Evolutionary conservation across 2,113 vertebrate species (phyloP).

Genomic region (Pseudorectes ferrugineus): DNA sequence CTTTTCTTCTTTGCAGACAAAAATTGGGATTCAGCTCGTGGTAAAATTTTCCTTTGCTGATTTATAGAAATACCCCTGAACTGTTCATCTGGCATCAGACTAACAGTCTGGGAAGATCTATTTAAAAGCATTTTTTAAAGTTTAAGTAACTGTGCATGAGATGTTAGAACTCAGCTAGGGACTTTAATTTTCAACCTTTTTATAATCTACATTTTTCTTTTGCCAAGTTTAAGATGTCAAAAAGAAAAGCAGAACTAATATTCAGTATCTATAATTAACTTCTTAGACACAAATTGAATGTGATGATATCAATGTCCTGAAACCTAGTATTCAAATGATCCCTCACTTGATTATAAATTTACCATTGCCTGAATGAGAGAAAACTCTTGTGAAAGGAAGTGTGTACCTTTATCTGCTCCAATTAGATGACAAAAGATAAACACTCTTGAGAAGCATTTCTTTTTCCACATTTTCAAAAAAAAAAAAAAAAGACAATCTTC

Average conservation of each 20-base stretch:
- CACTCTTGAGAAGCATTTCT: not conserved
- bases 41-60: not conserved
- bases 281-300: not conserved
- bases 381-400: not conserved
- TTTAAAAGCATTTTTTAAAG: not conserved
- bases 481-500: not conserved
- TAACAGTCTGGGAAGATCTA: not conserved
- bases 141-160: not conserved
- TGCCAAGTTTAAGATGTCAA: constrained; percentile 26
- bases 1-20: not conserved
- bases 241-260: constrained; percentile 6
- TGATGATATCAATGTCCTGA: not conserved
- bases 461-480: not conserved
- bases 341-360: not conserved
- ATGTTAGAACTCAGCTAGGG: not conserved
- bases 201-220: not conserved
- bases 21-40: not conserved
- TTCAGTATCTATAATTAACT: constrained; percentile 28
- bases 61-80: not conserved
- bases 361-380: not conserved
- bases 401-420: not conserved
- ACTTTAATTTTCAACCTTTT: constrained; percentile 1
- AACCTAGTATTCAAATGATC: not conserved
- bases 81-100: not conserved
- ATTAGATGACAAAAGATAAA: not conserved